phyloP scores from a whole-genome alignment of 2,888 invertebrate species.

The Pyrocoelia pectoralis region DNA sequence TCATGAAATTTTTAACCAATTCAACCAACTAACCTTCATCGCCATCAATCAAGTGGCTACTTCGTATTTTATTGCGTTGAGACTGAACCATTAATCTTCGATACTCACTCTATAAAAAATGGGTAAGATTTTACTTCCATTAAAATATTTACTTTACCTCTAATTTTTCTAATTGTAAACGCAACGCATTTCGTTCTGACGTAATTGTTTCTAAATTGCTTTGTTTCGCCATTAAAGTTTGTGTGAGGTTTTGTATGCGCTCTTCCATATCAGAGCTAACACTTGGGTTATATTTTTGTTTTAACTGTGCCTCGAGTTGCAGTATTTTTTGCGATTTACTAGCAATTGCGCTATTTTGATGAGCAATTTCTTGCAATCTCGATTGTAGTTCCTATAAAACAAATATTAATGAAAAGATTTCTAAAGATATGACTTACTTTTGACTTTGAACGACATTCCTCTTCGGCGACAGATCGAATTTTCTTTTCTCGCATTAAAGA shows the following conservation, averaged over 20 bases:
- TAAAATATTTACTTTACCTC: slow-evolving; percentile 63
- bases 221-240: slow-evolving; percentile 87
- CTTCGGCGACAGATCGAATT: slow-evolving; percentile 58
- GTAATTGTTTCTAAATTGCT: slow-evolving; percentile 82
- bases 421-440: slow-evolving; percentile 42
- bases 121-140: slow-evolving; percentile 35
- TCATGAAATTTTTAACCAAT: too few species aligned
- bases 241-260: slow-evolving; percentile 72
- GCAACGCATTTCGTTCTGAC: slow-evolving; percentile 85
- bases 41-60: slow-evolving; percentile 69
- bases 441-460: slow-evolving; percentile 55
- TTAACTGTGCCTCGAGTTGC: slow-evolving; percentile 57
- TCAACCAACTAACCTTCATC: too few species aligned
- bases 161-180: slow-evolving; percentile 82
- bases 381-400: slow-evolving; percentile 54
- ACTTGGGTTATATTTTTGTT: slow-evolving; percentile 54
- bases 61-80: slow-evolving; percentile 63
- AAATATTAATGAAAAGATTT: neutral
- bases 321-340: slow-evolving; percentile 56
- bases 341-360: slow-evolving; percentile 56
- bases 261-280: slow-evolving; percentile 63
- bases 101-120: slow-evolving; percentile 65
- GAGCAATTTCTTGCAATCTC: slow-evolving; percentile 61
- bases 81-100: slow-evolving; percentile 65
- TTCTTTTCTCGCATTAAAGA: slow-evolving; percentile 58